Evolutionary conservation across 2,797 vertebrate genomes (phyloP), one percentile per base, ranked within the genome.

Genomic region (Cheracebus regulus): DNA sequence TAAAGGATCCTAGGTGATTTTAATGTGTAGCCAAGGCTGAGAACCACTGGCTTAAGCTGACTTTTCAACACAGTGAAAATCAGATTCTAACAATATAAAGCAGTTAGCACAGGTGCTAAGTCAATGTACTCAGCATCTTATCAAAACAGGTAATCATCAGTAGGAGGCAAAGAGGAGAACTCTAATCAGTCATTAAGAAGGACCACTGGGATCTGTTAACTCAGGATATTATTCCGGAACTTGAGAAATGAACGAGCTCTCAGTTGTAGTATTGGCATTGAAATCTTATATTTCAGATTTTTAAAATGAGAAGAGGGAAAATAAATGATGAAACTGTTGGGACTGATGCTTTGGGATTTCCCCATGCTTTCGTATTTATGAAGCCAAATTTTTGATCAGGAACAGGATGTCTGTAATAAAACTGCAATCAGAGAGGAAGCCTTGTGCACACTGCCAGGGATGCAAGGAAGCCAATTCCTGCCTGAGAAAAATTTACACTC

Each of bases 61-160:
- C 17, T 19, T 97, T 97, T 98, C 90, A 81, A 79, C 76, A 70
- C 64, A 55, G 50, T 92, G 89, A 78, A 96, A 97, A 97, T 91
- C 58, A 96, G 97, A 97, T 88, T 93, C 87, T 95, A 98, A 58
- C 79, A 87, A 36, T 95, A 94, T 58, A 93, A 91, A 97, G 79
- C 97, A 98, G 97, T 98, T 98, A 98, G 81, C 75, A 88, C 97
- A 98, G 96, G 96, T 98, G 97, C 79, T 96, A 98, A 98, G 91
- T 97, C 95, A 98, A 96, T 64, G 36, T 78, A 33, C 91, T 97
- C 93, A 98, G 95, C 83, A 97, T 97, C 95, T 97, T 96, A 95
- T 97, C 94, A 88, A 96, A 97, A 93, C 85, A 97, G 55, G 86
- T 86, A 97, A 97, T 82, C 94, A 98, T 97, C 76, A 94, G 72